Evolutionary conservation across 2,113 vertebrate genomes (phyloP), one percentile per base, ranked within the genome.

Genomic region (Oriolus oriolus): DNA sequence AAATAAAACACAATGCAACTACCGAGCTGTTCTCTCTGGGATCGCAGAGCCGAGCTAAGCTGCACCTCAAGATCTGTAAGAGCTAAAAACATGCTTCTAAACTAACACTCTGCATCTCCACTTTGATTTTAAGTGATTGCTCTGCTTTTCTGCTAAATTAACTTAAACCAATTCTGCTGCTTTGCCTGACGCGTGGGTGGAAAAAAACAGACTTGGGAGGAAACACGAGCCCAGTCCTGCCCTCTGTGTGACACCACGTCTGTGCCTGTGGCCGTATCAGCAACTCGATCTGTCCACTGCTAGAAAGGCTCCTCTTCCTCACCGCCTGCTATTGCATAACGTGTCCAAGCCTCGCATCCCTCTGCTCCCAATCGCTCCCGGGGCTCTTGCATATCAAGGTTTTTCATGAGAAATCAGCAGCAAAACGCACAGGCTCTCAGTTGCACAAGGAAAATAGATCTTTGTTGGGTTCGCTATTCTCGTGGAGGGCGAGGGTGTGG

Each of bases 391-490:
- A 94, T 97, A 97, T 97, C 92, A 93, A 95, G 93, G 97, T 95
- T 98, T 98, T 97, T 96, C 88, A 21, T 78, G 92, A 86, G 93
- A 94, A 96, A 97, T 95, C 97, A 96, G 95, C 96, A 97, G 97
- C 96, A 95, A 96, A 98, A 97, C 11, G 91, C 96, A 96, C 68
- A 97, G 96, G 97, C 92, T 96, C 96, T 97, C 94, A 97, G 97
- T 91, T 97, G 95, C 96, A 94, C 96, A 96, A 96, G 96, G 92
- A 97, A 98, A 97, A 97, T n/a, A 96, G 92, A 91, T 54, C 63
- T 84, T 45, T 78, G 78, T 81, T 89, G 85, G 87, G 94, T 77
- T 90, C 0, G 24, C 86, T 69, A 92, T 23, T 74, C 59, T 92
- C 18, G 50, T 68, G 88, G 97, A 86, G 89, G 93, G 65, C 6